phyloP scores from a whole-genome alignment of 2,113 vertebrate species.

The Mormoops blainvillei region DNA sequence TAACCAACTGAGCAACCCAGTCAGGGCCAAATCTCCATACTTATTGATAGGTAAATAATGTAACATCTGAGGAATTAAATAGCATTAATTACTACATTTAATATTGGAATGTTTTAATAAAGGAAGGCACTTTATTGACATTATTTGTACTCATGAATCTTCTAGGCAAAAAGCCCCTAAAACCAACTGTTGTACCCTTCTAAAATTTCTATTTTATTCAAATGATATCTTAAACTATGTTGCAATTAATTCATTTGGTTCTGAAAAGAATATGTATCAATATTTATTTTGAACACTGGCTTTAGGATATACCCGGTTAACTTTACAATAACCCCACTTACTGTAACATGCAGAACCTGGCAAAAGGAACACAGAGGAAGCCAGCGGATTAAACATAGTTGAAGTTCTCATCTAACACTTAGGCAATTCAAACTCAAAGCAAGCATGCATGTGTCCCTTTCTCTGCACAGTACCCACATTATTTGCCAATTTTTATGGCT shows the following conservation, averaged over 20 bases:
- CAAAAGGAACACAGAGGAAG: neutral
- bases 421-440: slow-evolving; percentile 30
- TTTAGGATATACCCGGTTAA: neutral
- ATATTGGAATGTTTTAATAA: slow-evolving; percentile 3
- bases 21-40: neutral
- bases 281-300: slow-evolving; percentile 32
- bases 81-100: slow-evolving; percentile 51
- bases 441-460: neutral
- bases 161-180: neutral
- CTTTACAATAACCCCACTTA: neutral
- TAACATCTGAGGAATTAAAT: slow-evolving; percentile 21
- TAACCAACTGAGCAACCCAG: no score
- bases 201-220: slow-evolving; percentile 35
- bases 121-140: neutral
- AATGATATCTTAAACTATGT: neutral
- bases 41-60: neutral
- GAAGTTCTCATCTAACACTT: slow-evolving; percentile 53
- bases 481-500: slow-evolving; percentile 26
- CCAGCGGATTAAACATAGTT: slow-evolving; percentile 47
- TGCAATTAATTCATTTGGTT: neutral
- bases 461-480: neutral
- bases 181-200: slow-evolving; percentile 17
- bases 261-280: slow-evolving; percentile 32
- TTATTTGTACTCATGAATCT: slow-evolving; percentile 16
- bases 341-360: slow-evolving; percentile 1